Conservation (phyloP, 1,140 invertebrate genomes). For the Trinorchestia longiramus region DNA sequence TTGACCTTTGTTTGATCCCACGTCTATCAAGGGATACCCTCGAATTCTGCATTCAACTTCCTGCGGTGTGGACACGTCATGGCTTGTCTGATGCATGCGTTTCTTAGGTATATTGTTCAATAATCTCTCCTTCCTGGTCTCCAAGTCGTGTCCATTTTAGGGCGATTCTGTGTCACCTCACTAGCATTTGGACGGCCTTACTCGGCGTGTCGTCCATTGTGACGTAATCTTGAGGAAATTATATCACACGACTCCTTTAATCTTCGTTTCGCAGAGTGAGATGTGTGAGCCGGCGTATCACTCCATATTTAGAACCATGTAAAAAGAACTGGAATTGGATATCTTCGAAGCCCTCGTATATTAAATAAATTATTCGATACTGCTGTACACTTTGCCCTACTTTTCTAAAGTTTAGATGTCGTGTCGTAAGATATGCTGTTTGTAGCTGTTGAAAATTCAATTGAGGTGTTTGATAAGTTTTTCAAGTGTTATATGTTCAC, state of each 20-base stretch:
- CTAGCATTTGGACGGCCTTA: background rate
- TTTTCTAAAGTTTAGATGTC: background rate
- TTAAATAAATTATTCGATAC: background rate
- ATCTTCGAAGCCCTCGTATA: background rate
- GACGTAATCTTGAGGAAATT: background rate
- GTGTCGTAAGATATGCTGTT: background rate
- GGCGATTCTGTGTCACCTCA: background rate
- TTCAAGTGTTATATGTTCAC: background rate
- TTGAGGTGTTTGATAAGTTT: background rate
- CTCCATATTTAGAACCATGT: background rate
- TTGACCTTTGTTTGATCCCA: slow-evolving; percentile 38
- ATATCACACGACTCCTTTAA: background rate
- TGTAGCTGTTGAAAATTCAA: background rate
- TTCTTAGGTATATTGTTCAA: background rate
- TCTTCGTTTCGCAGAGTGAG: background rate
- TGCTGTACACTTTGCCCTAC: background rate
- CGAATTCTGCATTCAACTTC: background rate
- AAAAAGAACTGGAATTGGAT: background rate
- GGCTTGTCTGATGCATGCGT: background rate
- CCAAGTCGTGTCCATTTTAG: background rate
- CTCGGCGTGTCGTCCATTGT: background rate
- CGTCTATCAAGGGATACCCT: background rate
- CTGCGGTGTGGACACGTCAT: slow-evolving; percentile 6
- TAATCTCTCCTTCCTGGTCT: background rate
- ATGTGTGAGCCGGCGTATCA: background rate